phyloP scores from a whole-genome alignment of 2,797 vertebrate species.

The Phrynocephalus guinanensis region DNA sequence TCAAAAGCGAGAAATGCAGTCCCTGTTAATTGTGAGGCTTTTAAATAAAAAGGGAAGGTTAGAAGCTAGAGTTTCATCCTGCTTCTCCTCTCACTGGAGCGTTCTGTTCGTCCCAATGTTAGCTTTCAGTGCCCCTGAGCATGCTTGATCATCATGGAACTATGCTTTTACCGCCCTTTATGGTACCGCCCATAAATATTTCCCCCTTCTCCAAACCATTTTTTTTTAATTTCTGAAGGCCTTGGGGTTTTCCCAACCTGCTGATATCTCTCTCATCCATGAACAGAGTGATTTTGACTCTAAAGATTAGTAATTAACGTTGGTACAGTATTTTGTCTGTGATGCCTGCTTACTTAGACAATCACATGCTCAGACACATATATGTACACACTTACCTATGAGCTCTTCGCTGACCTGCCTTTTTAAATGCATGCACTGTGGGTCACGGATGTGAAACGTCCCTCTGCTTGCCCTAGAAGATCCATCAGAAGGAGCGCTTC shows the following conservation, averaged over 20 bases:
- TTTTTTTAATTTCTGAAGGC: not conserved
- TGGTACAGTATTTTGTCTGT: not conserved
- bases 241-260: not conserved
- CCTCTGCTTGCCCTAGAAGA: no score
- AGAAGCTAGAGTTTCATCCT: no score
- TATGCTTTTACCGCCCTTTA: no score
- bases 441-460: no score
- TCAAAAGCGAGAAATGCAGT: not conserved
- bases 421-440: no score
- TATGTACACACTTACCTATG: not conserved
- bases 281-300: not conserved
- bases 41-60: not conserved
- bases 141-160: not conserved
- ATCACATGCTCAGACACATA: not conserved
- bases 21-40: not conserved
- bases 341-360: not conserved
- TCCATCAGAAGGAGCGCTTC: no score
- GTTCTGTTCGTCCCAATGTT: not conserved
- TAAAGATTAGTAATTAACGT: not conserved
- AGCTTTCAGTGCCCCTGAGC: not conserved
- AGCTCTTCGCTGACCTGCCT: no score
- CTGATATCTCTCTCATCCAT: not conserved
- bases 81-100: no score
- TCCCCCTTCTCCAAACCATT: not conserved
- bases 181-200: not conserved